Conservation (phyloP, 2,888 invertebrate species). For the Hypselothyrea guttata region DNA sequence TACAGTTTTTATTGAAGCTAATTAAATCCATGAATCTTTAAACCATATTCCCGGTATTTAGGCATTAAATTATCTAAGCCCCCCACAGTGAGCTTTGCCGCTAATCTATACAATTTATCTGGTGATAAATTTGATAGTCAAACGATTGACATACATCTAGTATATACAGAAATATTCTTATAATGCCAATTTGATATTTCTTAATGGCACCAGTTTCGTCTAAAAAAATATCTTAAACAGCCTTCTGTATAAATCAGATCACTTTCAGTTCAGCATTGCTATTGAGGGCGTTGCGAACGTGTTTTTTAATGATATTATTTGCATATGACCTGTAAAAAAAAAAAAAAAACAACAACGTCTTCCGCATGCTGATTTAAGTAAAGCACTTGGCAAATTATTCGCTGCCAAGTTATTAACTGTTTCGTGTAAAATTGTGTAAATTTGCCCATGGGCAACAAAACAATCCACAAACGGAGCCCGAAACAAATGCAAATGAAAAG, state of each 20-base stretch:
- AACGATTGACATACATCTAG: too few species aligned
- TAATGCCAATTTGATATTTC: too few species aligned
- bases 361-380: conserved; percentile 45
- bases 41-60: too few species aligned
- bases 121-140: too few species aligned
- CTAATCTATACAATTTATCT: too few species aligned
- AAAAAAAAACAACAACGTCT: too few species aligned
- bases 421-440: conserved; percentile 61
- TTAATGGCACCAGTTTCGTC: background rate
- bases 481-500: conserved; percentile 63
- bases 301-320: conserved; percentile 28
- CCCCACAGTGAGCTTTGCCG: too few species aligned
- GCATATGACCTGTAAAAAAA: conserved; percentile 30
- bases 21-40: too few species aligned
- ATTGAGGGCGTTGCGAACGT: conserved; percentile 32
- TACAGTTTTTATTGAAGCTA: too few species aligned
- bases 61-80: too few species aligned
- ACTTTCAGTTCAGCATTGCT: conserved; percentile 5
- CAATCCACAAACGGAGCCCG: conserved; percentile 50
- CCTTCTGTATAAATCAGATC: conserved; percentile 1
- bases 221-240: background rate
- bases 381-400: conserved; percentile 53
- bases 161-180: too few species aligned
- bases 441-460: conserved; percentile 61
- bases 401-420: conserved; percentile 60